Conservation (phyloP, 2,797 vertebrate species). For the Mareca penelope region DNA sequence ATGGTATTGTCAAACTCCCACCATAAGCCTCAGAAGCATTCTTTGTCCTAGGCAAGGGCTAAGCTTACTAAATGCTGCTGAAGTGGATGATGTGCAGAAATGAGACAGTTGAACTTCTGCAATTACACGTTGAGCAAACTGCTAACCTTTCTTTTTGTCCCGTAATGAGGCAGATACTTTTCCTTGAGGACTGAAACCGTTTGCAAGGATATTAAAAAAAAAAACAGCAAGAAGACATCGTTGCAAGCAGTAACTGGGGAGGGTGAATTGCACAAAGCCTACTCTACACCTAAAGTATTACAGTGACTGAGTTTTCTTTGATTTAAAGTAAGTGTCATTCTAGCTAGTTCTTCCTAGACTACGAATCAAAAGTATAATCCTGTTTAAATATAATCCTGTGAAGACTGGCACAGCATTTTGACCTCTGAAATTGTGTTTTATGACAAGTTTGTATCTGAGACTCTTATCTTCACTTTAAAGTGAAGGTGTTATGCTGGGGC, state of each 20-base stretch:
- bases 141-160: neutral
- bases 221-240: neutral
- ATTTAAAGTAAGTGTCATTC: neutral
- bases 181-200: neutral
- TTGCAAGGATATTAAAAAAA: neutral
- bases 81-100: neutral
- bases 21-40: neutral
- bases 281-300: neutral
- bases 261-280: neutral
- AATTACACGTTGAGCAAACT: neutral
- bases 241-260: neutral
- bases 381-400: neutral
- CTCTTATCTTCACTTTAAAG: neutral
- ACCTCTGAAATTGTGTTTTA: neutral
- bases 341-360: neutral
- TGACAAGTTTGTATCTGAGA: neutral
- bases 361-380: neutral
- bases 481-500: neutral
- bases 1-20: neutral
- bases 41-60: neutral
- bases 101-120: neutral
- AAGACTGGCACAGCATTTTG: neutral
- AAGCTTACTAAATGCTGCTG: neutral
- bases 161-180: neutral
- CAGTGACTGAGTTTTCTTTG: neutral